Evolutionary conservation across 92 coral and sea anemone species (phyloP).

Genomic region (Paramuricea clavata): DNA sequence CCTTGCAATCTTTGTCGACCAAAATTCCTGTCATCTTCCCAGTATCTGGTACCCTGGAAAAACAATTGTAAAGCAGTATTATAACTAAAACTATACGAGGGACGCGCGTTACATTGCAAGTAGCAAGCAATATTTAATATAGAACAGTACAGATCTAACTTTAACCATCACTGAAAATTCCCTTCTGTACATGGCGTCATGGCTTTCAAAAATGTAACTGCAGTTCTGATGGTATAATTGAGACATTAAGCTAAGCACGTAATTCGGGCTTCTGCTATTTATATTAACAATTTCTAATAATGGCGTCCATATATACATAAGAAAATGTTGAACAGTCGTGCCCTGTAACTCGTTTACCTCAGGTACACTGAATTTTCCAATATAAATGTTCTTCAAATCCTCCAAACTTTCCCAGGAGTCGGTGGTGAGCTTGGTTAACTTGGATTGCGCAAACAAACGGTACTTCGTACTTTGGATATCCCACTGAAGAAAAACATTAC

Average conservation of each 20-base stretch:
- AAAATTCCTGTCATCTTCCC: slow-evolving; percentile 94
- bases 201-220: too few relatives aligned
- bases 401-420: slow-evolving; percentile 95
- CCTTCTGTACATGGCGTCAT: too few relatives aligned
- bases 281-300: too few relatives aligned
- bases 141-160: too few relatives aligned
- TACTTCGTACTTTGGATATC: slow-evolving; percentile 91
- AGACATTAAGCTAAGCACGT: too few relatives aligned
- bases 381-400: slow-evolving; percentile 92
- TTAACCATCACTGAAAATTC: too few relatives aligned
- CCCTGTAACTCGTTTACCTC: slow-evolving; percentile 69
- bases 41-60: slow-evolving; percentile 82
- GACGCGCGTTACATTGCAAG: too few relatives aligned
- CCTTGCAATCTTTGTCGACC: slow-evolving; percentile 97
- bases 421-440: slow-evolving; percentile 93
- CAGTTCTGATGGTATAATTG: too few relatives aligned
- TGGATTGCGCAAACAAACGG: slow-evolving; percentile 82
- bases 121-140: too few relatives aligned
- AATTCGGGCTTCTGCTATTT: too few relatives aligned
- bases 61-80: not conserved
- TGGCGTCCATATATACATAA: not conserved
- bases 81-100: too few relatives aligned
- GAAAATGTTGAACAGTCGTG: not conserved
- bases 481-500: slow-evolving; percentile 71
- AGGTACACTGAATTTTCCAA: slow-evolving; percentile 85